Percentiles rank a stretch among this genome's conserved stretches.
Evolutionary conservation across 2,888 invertebrate species (phyloP).

Genomic region (Parnassius glacialis): DNA sequence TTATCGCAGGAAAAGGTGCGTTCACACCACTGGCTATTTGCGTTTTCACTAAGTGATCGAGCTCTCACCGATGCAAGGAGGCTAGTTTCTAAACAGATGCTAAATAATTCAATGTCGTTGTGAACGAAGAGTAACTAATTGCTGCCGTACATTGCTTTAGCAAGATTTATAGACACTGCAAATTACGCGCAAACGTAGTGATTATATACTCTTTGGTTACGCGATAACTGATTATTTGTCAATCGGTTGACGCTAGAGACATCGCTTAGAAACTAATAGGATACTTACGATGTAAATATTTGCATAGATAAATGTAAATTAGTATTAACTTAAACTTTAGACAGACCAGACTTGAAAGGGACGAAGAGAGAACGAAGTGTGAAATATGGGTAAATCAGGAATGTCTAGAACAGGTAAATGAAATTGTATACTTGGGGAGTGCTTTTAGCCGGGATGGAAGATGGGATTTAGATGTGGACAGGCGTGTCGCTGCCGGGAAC

Average conservation of each 20-base stretch:
- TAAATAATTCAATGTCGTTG: slow-evolving; percentile 33
- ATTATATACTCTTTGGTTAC: neutral
- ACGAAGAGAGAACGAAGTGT: too few relatives aligned
- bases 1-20: slow-evolving; percentile 20
- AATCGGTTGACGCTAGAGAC: neutral
- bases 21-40: neutral
- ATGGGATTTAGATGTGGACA: too few relatives aligned
- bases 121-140: slow-evolving; percentile 30
- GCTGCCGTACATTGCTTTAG: slow-evolving; percentile 14
- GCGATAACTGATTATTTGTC: neutral
- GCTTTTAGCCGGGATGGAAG: too few relatives aligned
- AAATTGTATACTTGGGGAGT: too few relatives aligned
- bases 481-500: too few relatives aligned
- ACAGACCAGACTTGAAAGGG: too few relatives aligned
- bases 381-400: too few relatives aligned
- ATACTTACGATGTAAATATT: neutral
- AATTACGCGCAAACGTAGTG: neutral
- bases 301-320: neutral
- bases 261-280: neutral
- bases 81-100: slow-evolving; percentile 33
- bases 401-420: too few relatives aligned
- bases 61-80: slow-evolving; percentile 25
- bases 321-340: too few relatives aligned
- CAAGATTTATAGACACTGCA: neutral
- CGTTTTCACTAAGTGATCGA: slow-evolving; percentile 20